Evolutionary conservation across 2,888 invertebrate species (phyloP).

Genomic region (Cryptocheilus praepositus): DNA sequence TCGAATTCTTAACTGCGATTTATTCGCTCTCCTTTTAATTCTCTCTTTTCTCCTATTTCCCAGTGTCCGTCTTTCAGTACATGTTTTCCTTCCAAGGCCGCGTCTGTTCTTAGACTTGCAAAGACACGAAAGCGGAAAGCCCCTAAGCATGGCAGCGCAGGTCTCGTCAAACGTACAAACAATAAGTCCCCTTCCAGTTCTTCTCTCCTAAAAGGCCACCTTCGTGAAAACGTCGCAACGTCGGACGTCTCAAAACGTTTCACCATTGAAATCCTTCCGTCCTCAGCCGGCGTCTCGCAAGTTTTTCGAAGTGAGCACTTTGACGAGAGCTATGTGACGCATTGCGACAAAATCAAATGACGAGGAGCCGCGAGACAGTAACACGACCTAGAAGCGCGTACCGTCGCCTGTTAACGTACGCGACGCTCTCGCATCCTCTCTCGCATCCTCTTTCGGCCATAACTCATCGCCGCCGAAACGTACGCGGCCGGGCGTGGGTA

Average conservation of each 20-base stretch:
- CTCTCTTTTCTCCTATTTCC: background rate
- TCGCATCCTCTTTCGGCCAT: background rate
- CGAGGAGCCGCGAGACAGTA: slow-evolving; percentile 33
- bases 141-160: too few relatives aligned
- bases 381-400: slow-evolving; percentile 20
- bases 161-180: too few relatives aligned
- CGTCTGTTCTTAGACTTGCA: background rate
- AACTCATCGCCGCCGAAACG: too few relatives aligned
- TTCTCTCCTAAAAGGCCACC: too few relatives aligned
- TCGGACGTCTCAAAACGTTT: too few relatives aligned
- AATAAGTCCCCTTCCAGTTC: too few relatives aligned
- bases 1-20: slow-evolving; percentile 30
- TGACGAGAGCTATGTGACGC: slow-evolving; percentile 39
- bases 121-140: background rate
- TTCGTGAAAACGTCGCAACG: too few relatives aligned
- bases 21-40: slow-evolving; percentile 3
- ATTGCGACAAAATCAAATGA: slow-evolving; percentile 53
- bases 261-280: too few relatives aligned
- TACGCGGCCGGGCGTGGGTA: too few relatives aligned
- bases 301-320: background rate
- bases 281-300: too few relatives aligned
- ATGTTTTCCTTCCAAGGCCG: slow-evolving; percentile 5
- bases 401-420: background rate
- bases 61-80: too few relatives aligned
- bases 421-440: background rate